Base-by-base conservation (phyloP, 2,888 invertebrate genomes). In the Himalopsyche anomala region DNA sequence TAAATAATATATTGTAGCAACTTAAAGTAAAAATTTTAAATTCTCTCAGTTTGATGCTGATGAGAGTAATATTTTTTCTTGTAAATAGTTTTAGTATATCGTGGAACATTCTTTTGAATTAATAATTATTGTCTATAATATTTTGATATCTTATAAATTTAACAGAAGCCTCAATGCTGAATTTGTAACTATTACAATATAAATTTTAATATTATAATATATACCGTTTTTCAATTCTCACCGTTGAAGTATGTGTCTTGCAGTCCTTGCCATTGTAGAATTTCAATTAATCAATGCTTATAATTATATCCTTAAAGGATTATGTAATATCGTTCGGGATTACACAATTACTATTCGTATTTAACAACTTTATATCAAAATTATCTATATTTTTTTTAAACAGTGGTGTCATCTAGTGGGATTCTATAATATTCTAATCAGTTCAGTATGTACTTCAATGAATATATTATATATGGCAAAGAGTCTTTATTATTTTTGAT, bases 1-100 rank as follows among this genome's bases (percentile, higher is more conserved):
- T 74, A 74, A 74, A 74, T 74, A 74, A 74, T 74, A 74, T 74
- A 38, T 74, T 19, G 9, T 62, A 19, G 62, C 38, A 74, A n/a
- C n/a, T n/a, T n/a, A n/a, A n/a, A 74, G 15, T 74, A 74, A 74
- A 74, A 38, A 3, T 74, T 36, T 12, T 12, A 36, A 74, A 74
- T 36, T 36, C 74, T 74, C 11, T 12, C 74, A 74, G 9, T 74
- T 38, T 15, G 36, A 15, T 15, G 5, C 36, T 74, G 74, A 38
- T 36, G 11, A 15, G 28, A 74, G 2, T 38, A 9, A 19, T 28
- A 69, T 69, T 69, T 28, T 38, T 62, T n/a, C 8, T 62, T 74
- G 74, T 74, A 74, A 74, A 74, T 74, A 74, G 28, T 9, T 4
- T 12, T 15, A 74, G 36, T 12, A 74, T 36, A 74, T 38, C 51